Base-by-base conservation (phyloP, 2,113 vertebrate species). In the Prolemur simus region DNA sequence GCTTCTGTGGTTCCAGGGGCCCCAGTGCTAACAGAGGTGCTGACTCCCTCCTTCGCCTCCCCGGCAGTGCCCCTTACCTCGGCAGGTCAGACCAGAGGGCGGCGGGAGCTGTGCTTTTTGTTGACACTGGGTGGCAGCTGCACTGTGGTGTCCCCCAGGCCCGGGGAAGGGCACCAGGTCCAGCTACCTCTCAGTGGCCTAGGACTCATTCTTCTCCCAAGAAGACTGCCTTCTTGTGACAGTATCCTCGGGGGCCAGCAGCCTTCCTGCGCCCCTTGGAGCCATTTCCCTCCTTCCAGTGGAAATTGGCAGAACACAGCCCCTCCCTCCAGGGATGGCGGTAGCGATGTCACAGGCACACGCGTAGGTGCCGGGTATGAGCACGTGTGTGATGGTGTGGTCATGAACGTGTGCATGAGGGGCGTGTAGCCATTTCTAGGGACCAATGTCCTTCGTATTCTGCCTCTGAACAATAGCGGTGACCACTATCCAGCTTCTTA, bases 1-100 rank as follows among this genome's bases (percentile, higher is more conserved):
- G 8, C 0, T 3, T 42, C 42, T 42, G 42, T 20, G n/a, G 64
- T 68, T 60, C 32, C 29, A 3, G 5, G 37, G 66, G 18, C 9
- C 12, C 56, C 45, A 37, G 23, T 5, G 37, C 86, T 52, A 42
- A 80, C 91, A 60, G 27, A 84, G 92, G 96, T 97, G 96, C 97
- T 96, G 95, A 86, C 77, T 58, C 29, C 73, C 42, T 10, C 15
- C 54, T 80, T 52, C 73, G 21, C 93, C 76, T 25, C 82, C 82
- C 82, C 74, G 58, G 69, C 69, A 23, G 66, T 18, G 66, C 77
- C 32, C 69, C 4, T 94, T 82, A 74, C 95, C 96, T 96, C 89
- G 69, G 97, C 88, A 52, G 39, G 42, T 34, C 60, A 94, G 95
- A 88, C 83, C 83, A 77, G 56, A 85, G 2, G 12, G 12, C 56